Base-by-base conservation (phyloP, 2,797 vertebrate genomes). In the Alectoris magna region DNA sequence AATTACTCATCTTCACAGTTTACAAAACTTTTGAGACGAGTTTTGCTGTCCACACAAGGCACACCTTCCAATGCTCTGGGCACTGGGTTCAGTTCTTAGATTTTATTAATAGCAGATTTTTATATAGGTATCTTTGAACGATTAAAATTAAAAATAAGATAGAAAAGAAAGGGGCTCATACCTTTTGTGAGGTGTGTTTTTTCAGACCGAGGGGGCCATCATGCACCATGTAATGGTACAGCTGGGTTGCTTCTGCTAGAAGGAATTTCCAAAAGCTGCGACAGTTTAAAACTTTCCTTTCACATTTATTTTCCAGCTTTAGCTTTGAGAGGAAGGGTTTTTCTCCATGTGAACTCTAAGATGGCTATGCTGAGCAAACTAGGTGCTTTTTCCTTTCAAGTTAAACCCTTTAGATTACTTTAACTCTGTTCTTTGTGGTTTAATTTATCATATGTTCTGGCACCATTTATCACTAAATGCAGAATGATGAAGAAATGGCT, bases 381-480 rank as follows among this genome's bases (percentile, higher is more conserved):
- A 97, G 97, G 97, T 96, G 76, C 82, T 86, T 90, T 89, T 95
- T 96, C 83, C 91, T 97, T 97, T 98, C 86, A 97, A 97, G 96
- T 96, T 95, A 97, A 97, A 97, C 94, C 84, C 95, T 97, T 97
- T 93, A 97, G 96, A 98, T 97, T 97, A 97, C 95, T 97, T 97
- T 97, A 96, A 96, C 96, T 92, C 87, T 80, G 93, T 97, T 95
- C 96, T 97, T 97, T 97, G 94, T 96, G 91, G 93, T 97, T 97
- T 97, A 98, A 98, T 98, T 98, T 98, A 98, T 98, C 96, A 97
- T 97, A 96, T 96, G 96, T 98, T 97, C 97, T 97, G 96, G 97
- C 97, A 97, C 97, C 97, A 97, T 98, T 98, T 98, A 98, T 98
- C 97, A 98, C 97, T 98, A 97, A 98, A 98, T 97, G 97, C 97